Percentiles rank a stretch among this genome's conserved stretches.
phyloP scores from a whole-genome alignment of 2,888 invertebrate species.

The Choreutis nemorana region DNA sequence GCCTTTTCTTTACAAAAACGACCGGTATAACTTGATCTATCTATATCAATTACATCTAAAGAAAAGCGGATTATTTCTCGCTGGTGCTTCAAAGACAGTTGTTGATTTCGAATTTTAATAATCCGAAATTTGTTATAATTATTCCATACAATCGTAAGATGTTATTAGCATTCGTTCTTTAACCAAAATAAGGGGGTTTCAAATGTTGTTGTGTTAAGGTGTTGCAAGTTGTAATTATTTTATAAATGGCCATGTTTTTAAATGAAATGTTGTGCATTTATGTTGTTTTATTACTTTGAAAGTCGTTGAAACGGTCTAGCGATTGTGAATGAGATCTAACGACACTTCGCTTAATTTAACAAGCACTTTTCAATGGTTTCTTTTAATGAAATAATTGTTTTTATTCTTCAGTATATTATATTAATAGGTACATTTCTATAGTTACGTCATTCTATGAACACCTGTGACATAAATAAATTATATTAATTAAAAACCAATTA shows the following conservation, averaged over 20 bases:
- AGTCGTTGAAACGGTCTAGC: not conserved
- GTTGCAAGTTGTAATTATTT: conserved; percentile 22
- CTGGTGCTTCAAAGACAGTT: conserved; percentile 36
- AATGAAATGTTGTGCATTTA: conserved; percentile 4
- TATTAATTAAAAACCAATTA: too few relatives aligned
- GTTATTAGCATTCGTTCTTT: conserved; percentile 45
- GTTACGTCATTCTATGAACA: too few relatives aligned
- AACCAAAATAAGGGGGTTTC: conserved; percentile 25
- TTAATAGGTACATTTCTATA: too few relatives aligned
- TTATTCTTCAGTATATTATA: too few relatives aligned
- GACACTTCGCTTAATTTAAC: too few relatives aligned
- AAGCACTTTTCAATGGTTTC: too few relatives aligned
- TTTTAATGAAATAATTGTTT: too few relatives aligned
- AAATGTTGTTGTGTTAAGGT: conserved; percentile 23
- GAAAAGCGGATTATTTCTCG: conserved; percentile 18
- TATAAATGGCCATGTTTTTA: too few relatives aligned
- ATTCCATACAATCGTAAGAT: conserved; percentile 26
- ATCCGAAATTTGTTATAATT: conserved; percentile 38
- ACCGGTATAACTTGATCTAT: conserved; percentile 31
- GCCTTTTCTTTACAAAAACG: conserved; percentile 30
- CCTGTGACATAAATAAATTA: too few relatives aligned
- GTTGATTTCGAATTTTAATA: conserved; percentile 37
- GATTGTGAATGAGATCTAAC: not conserved
- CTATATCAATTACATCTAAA: conserved; percentile 16
- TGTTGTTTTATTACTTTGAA: not conserved